Conservation (phyloP, 53 echinoderm and acorn worm species). For the Glandiceps talaboti region DNA sequence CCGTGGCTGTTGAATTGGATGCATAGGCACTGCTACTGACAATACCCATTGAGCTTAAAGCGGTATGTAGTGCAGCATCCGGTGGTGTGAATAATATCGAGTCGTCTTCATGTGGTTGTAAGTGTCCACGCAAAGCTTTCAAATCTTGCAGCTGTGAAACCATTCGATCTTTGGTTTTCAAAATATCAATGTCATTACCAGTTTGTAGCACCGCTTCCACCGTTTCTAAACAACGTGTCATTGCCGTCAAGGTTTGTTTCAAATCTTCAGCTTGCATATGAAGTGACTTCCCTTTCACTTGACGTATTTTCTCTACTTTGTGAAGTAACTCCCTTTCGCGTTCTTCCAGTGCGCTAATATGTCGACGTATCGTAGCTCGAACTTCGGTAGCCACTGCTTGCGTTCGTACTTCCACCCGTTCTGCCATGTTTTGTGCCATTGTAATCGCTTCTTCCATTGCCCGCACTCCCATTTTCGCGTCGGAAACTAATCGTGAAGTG, state of each 20-base stretch:
- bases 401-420: slow-evolving; percentile 72
- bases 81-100: slow-evolving; percentile 87
- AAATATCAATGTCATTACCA: slow-evolving; percentile 83
- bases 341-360: slow-evolving; percentile 82
- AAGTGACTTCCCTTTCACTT: slow-evolving; percentile 79
- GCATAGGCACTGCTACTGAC: slow-evolving; percentile 91
- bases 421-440: slow-evolving; percentile 69
- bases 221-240: slow-evolving; percentile 55
- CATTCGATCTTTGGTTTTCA: slow-evolving; percentile 86
- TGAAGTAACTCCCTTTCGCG: slow-evolving; percentile 76
- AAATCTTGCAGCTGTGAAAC: slow-evolving; percentile 71
- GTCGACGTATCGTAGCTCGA: slow-evolving; percentile 64
- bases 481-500: slow-evolving; percentile 59
- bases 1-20: slow-evolving; percentile 73
- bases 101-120: slow-evolving; percentile 93
- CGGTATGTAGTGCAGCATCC: slow-evolving; percentile 90
- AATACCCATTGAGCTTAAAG: slow-evolving; percentile 80
- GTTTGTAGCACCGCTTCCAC: slow-evolving; percentile 75
- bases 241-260: slow-evolving; percentile 58
- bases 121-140: slow-evolving; percentile 61
- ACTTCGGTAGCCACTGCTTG: slow-evolving; percentile 78
- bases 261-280: slow-evolving; percentile 82
- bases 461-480: slow-evolving; percentile 67
- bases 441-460: slow-evolving; percentile 75
- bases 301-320: slow-evolving; percentile 87